A percentile compares a stretch with the other conserved stretches of the same genome.
Evolutionary conservation across 2,888 invertebrate species (phyloP).

Genomic region (Theodoxus fluviatilis): DNA sequence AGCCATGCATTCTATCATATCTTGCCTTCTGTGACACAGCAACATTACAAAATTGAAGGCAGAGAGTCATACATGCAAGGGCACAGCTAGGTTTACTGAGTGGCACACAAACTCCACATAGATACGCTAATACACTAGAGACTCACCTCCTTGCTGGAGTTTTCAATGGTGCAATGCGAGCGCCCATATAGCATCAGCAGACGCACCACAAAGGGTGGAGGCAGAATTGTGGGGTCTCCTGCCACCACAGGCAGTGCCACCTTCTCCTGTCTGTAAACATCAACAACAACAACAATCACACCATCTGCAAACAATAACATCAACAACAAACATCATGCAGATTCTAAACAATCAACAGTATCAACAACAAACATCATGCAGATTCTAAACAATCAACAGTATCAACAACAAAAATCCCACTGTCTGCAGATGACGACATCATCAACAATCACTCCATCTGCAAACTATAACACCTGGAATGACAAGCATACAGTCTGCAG

Average conservation of each 20-base stretch:
- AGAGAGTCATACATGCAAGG: no score
- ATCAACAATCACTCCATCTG: not conserved
- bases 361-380: not conserved
- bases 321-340: not conserved
- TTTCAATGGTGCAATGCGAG: conserved; percentile 73
- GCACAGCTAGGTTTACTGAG: no score
- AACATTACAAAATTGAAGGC: no score
- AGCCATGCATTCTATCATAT: no score
- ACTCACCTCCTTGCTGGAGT: conserved; percentile 65
- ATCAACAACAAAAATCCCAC: not conserved
- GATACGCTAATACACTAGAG: not conserved
- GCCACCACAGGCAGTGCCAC: conserved; percentile 69
- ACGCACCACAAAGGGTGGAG: conserved; percentile 73
- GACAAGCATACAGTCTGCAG: no score
- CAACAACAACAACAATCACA: conserved; percentile 1
- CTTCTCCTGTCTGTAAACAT: conserved; percentile 64
- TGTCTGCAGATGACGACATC: no score
- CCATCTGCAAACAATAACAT: not conserved
- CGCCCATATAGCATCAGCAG: conserved; percentile 74
- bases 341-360: not conserved
- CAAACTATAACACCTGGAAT: no score
- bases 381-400: not conserved
- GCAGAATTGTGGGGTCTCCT: conserved; percentile 53
- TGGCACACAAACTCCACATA: no score
- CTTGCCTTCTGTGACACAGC: no score